Base-by-base conservation (phyloP, 2,888 invertebrate genomes). In the Eugnorisma glareosa region DNA sequence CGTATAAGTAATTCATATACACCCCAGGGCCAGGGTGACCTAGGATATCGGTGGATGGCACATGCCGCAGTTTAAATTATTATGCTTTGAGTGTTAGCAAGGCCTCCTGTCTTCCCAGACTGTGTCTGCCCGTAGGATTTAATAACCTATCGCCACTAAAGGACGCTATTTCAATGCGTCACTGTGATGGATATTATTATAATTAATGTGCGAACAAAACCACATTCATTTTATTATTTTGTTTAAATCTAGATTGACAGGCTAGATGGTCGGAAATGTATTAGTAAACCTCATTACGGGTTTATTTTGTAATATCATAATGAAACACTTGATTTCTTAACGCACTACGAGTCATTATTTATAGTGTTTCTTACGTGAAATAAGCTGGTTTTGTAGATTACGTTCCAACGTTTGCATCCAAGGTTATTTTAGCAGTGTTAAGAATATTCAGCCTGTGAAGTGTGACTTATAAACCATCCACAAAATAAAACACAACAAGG, bases 401-500 rank as follows among this genome's bases (percentile, higher is more conserved):
- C 18, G 15, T 59, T 18, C 57, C 57, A 31, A n/a, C 1, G 64
- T n/a, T 40, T 40, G 2, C 8, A 8, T 40, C 40, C 10, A 66
- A 28, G 40, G 40, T 15, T n/a, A 40, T 8, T 15, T 40, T n/a
- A 37, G 37, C 28, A 59, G 8, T 59, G 1, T 31, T 31, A 31
- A 18, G 28, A 28, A 21, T 31, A 59, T 31, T 18, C 18, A 31
- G 31, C 18, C 59, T 57, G 28, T 15, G 6, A 13, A 59, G 2
- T 59, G 18, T 57, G 54, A n/a, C n/a, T 10, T n/a, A n/a, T 28
- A 57, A 35, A 11, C 35, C 35, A 1, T 15, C 2, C 18, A 21
- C 37, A 37, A 31, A 89, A 87, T 88, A 66, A 89, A 90, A 91
- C 90, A 83, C 21, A 51, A 24, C 37, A 31, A 66, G 40, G 77